Conservation (phyloP, 2,797 vertebrate genomes). For the Danio albolineatus region DNA sequence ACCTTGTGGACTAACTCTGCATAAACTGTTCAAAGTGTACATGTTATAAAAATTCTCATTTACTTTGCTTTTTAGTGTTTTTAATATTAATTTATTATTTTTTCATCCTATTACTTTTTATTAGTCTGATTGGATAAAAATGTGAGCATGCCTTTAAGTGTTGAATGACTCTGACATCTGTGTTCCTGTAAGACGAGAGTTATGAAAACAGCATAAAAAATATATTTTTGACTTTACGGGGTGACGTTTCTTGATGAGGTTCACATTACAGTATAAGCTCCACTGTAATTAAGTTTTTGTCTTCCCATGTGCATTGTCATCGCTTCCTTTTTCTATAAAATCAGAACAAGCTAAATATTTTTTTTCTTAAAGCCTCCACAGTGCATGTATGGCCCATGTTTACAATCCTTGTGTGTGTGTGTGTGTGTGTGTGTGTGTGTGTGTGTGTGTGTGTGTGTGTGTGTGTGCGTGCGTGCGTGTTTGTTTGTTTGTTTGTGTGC, state of each 20-base stretch:
- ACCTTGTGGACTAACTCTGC: too few relatives aligned
- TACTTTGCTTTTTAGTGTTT: too few relatives aligned
- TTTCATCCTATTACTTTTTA: too few relatives aligned
- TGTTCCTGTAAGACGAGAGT: not conserved
- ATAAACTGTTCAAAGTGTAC: too few relatives aligned
- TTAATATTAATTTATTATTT: too few relatives aligned
- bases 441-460: too few relatives aligned
- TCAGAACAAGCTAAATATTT: not conserved
- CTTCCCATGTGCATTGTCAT: not conserved
- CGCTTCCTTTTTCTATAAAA: not conserved
- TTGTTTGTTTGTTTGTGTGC: too few relatives aligned
- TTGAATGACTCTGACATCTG: not conserved
- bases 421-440: conserved; percentile 1
- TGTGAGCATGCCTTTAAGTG: not conserved
- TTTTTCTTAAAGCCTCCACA: not conserved
- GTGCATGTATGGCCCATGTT: conserved; percentile 34
- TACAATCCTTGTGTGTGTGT: not conserved
- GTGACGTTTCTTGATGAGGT: conserved; percentile 2
- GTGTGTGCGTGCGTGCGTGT: too few relatives aligned
- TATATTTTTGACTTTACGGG: not conserved
- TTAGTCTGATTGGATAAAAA: not conserved
- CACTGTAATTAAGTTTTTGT: not conserved
- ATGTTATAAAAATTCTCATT: too few relatives aligned
- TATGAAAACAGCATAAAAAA: not conserved
- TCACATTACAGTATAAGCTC: not conserved